phyloP scores from a whole-genome alignment of 2,797 vertebrate genomes.

The Pipistrellus pygmaeus region DNA sequence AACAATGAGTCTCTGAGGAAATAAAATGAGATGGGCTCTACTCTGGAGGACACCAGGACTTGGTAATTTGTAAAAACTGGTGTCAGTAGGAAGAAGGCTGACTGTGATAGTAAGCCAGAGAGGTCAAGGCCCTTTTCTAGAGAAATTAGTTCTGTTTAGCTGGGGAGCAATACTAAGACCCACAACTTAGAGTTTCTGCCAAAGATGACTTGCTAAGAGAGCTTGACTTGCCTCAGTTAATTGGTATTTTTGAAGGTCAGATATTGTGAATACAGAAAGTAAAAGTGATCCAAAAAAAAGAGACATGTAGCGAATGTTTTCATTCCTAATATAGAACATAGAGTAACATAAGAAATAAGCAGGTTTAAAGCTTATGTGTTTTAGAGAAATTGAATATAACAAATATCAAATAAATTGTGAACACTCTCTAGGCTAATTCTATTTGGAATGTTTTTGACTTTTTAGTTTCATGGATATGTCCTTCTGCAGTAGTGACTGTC shows the following conservation, averaged over 20 bases:
- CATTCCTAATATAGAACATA: background rate
- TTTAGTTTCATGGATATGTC: background rate
- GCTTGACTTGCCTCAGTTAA: background rate
- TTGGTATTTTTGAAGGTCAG: background rate
- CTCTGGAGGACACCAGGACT: background rate
- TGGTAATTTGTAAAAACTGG: background rate
- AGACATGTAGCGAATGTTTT: background rate
- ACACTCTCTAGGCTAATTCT: background rate
- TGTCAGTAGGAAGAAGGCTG: background rate
- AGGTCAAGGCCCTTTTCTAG: background rate
- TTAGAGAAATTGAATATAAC: background rate
- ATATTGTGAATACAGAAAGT: background rate
- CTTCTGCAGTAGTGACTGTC: background rate
- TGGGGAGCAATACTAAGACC: background rate
- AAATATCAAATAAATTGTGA: constrained; percentile 10
- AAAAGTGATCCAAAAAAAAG: background rate
- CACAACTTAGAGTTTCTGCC: background rate
- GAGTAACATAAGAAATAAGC: background rate
- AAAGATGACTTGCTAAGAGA: background rate
- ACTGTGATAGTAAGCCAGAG: background rate
- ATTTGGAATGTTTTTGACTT: background rate
- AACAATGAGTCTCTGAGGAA: background rate
- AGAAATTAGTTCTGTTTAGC: background rate
- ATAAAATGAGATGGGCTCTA: background rate
- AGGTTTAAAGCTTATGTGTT: background rate